Conservation (phyloP, 2,113 vertebrate genomes). For the Silurus meridionalis region DNA sequence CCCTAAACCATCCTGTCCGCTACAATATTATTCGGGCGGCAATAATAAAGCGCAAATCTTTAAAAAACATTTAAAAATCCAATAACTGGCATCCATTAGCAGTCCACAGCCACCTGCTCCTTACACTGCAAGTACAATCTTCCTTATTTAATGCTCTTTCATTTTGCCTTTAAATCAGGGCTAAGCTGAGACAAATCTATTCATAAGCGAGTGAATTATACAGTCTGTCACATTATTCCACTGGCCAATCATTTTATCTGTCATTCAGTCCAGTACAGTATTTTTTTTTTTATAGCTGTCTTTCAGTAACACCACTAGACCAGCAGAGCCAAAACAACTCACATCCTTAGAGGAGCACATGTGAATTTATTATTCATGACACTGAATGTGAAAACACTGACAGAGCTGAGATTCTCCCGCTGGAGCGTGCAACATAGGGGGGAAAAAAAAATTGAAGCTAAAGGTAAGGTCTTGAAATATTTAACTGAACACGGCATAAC, state of each 20-base stretch:
- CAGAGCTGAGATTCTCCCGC: background rate
- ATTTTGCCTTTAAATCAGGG: constrained; percentile 29
- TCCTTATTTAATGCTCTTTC: constrained; percentile 34
- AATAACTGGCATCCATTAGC: constrained; percentile 8
- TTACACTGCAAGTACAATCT: background rate
- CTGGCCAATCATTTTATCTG: background rate
- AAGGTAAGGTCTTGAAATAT: background rate
- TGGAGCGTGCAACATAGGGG: background rate
- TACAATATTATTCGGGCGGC: background rate
- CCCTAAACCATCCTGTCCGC: background rate
- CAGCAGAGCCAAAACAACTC: background rate
- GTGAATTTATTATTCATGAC: constrained; percentile 16
- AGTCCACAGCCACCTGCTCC: background rate
- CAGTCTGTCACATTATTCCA: constrained; percentile 25
- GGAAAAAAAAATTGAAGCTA: background rate
- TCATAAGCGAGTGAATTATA: background rate
- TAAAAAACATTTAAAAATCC: background rate
- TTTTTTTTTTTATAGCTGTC: background rate
- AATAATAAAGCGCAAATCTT: background rate
- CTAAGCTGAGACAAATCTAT: constrained; percentile 29
- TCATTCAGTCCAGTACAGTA: background rate
- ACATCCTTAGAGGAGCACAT: background rate
- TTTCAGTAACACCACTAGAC: background rate
- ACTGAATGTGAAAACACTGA: constrained; percentile 4
- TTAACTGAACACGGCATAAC: background rate